Base-by-base conservation (phyloP, 2,888 invertebrate species). In the Amaurobius ferox region DNA sequence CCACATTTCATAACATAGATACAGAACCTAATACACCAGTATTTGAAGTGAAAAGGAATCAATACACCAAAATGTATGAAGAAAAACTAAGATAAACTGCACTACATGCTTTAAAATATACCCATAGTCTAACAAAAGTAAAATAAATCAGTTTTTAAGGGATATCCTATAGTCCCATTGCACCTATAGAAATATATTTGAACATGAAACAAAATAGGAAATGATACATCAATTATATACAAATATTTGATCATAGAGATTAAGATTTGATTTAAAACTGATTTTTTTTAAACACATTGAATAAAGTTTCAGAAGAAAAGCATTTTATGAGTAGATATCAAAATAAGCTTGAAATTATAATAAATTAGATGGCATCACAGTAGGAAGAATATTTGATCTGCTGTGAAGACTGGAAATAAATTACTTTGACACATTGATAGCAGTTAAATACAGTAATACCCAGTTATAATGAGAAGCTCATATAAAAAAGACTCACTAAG, bases 1-100 rank as follows among this genome's bases (percentile, higher is more conserved):
- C 2, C n/a, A 11, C 16, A 23, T 55, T 23, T 23, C 9, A 35
- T 35, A 16, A 23, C 55, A 44, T 35, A 55, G 23, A 23, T 55
- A 55, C 55, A 55, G 23, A 55, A 55, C 55, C 44, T 44, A 44
- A 2, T 44, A 44, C n/a, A 44, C 44, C 44, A 44, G 35, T 35
- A 5, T 7, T 9, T 44, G n/a, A 16, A 23, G 55, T 23, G 23
- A 23, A 23, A 11, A 44, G 16, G 44, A 44, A 44, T 44, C 13
- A 44, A 16, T 9, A 55, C 55, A 55, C 16, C 55, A 55, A 55
- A 55, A 55, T 23, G 23, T 55, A 23, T 23, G 5, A 55, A 16
- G 55, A 55, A 23, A 55, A 55, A 55, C 19, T 55, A 7, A 19
- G 19, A 55, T 55, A 35, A 35, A 35, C 35, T 35, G n/a, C n/a